Evolutionary conservation across 2,888 invertebrate species (phyloP).

Genomic region (Hirtodrosophila confusa): DNA sequence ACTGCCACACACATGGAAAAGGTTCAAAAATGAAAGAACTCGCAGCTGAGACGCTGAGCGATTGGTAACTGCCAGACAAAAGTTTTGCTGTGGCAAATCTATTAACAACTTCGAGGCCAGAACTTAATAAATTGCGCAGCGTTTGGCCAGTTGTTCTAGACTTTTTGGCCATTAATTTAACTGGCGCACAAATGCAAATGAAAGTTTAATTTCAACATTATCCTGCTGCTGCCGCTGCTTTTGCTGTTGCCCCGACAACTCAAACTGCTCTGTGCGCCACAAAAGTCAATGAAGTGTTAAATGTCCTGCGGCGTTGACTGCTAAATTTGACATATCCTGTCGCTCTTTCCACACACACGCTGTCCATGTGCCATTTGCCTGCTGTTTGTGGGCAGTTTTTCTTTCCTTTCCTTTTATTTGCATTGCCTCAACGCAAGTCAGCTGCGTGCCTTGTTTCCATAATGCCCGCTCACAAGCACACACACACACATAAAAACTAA

Average conservation of each 20-base stretch:
- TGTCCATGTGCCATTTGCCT: constrained; percentile 34
- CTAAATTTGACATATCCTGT: constrained; percentile 47
- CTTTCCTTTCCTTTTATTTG: constrained; percentile 23
- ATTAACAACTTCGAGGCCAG: constrained; percentile 36
- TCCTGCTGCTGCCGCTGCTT: too few relatives aligned
- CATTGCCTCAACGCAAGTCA: constrained; percentile 9
- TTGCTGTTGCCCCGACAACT: too few relatives aligned
- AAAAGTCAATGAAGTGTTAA: constrained; percentile 74
- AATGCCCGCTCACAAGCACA: constrained; percentile 27
- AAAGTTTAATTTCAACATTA: constrained; percentile 34
- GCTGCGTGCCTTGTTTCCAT: constrained; percentile 61
- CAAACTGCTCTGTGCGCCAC: constrained; percentile 6
- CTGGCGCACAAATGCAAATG: constrained; percentile 66
- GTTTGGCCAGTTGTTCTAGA: constrained; percentile 8
- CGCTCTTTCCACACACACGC: constrained; percentile 12
- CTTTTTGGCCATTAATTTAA: constrained; percentile 59
- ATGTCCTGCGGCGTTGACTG: constrained; percentile 61
- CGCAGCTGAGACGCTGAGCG: constrained; percentile 56
- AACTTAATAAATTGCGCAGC: constrained; percentile 36
- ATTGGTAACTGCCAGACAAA: constrained; percentile 32
- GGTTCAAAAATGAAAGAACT: constrained; percentile 55
- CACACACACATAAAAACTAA: constrained; percentile 12
- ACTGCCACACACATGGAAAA: constrained; percentile 38
- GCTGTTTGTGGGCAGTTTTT: not conserved
- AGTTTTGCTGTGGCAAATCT: constrained; percentile 33